These are phyloP conservation scores for Callipepla squamata DNA, from an alignment of 2,113 vertebrate genomes.

Conservation along the genomic window DNA sequence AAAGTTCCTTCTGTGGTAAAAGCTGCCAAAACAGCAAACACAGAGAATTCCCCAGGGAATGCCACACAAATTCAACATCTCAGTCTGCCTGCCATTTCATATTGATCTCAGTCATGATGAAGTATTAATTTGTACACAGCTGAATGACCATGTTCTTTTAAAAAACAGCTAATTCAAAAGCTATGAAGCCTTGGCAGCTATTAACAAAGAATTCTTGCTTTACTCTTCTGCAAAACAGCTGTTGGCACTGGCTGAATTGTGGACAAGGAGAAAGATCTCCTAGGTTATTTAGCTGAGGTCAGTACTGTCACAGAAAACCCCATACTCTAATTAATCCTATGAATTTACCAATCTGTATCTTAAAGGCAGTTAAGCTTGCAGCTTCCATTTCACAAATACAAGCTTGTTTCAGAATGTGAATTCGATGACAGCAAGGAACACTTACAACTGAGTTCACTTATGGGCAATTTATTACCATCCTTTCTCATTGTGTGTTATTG, in stretches of 20 bases:
- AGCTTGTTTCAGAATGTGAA: background rate
- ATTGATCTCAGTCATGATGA: conserved; percentile 60
- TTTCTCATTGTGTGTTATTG: background rate
- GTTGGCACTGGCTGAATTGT: background rate
- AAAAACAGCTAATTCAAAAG: conserved; percentile 33
- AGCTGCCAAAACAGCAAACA: conserved; percentile 60
- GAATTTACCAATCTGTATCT: background rate
- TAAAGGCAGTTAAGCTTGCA: background rate
- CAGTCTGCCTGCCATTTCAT: conserved; percentile 46
- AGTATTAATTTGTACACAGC: conserved; percentile 65
- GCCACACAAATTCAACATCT: conserved; percentile 37
- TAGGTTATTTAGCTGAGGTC: background rate
- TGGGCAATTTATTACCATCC: background rate
- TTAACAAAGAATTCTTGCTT: conserved; percentile 37
- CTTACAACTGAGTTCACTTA: background rate
- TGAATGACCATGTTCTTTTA: background rate
- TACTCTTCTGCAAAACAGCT: background rate
- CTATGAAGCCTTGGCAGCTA: conserved; percentile 22
- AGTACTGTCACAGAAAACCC: background rate
- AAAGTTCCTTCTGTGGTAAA: conserved; percentile 44
- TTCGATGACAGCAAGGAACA: background rate
- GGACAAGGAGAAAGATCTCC: conserved; percentile 7
- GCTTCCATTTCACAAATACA: background rate
- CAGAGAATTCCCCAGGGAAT: conserved; percentile 32
- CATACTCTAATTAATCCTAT: background rate